Conservation (phyloP, 2,113 vertebrate genomes). For the Dasyurus viverrinus region DNA sequence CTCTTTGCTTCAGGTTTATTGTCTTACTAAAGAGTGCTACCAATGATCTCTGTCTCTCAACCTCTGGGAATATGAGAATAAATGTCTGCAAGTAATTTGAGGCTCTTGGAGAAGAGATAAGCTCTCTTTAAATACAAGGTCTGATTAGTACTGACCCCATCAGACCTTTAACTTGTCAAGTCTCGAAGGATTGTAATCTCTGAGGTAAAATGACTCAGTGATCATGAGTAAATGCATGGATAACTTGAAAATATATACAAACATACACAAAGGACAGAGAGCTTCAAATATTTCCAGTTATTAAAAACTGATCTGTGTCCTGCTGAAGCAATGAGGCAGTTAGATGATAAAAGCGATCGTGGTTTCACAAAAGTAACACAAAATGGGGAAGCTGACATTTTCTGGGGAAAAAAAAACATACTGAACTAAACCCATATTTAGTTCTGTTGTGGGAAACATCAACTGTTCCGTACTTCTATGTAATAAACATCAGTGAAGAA, state of each 20-base stretch:
- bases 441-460: not conserved
- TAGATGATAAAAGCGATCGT: not conserved
- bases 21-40: not conserved
- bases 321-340: conserved; percentile 4
- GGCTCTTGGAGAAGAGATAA: not conserved
- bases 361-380: conserved; percentile 8
- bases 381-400: not conserved
- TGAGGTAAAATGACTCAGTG: not conserved
- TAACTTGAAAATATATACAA: not conserved
- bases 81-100: not conserved
- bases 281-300: not conserved
- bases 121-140: not conserved
- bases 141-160: not conserved
- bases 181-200: not conserved
- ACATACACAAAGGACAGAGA: not conserved
- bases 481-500: not conserved
- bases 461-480: not conserved
- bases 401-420: not conserved
- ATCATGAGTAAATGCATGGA: not conserved
- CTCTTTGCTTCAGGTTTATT: not conserved
- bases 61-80: not conserved
- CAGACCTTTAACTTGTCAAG: not conserved
- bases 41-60: not conserved
- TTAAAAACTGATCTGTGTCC: not conserved
- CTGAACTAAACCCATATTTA: not conserved